phyloP scores from a whole-genome alignment of 2,888 invertebrate genomes.

The Amiota mariae region DNA sequence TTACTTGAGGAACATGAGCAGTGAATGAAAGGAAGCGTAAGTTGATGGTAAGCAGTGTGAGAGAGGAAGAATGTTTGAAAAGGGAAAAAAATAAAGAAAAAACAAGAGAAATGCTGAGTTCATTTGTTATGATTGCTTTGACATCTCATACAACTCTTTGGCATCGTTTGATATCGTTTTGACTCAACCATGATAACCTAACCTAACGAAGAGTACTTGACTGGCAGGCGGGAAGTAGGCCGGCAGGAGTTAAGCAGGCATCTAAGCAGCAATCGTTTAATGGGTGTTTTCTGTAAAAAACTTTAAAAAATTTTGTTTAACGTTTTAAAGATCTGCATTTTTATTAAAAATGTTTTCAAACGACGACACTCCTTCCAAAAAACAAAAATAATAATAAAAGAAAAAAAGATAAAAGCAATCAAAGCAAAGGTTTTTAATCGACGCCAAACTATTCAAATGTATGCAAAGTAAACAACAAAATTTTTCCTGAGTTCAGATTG shows the following conservation, averaged over 20 bases:
- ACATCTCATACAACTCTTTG: slow-evolving; percentile 35
- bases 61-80: background rate
- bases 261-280: too few relatives aligned
- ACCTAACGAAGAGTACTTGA: too few relatives aligned
- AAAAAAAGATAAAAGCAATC: too few relatives aligned
- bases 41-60: background rate
- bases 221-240: too few relatives aligned
- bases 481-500: too few relatives aligned
- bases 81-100: background rate
- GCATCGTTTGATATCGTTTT: slow-evolving; percentile 17
- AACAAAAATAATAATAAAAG: too few relatives aligned
- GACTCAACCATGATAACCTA: background rate
- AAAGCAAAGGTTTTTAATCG: background rate
- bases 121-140: slow-evolving; percentile 64
- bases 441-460: slow-evolving; percentile 18
- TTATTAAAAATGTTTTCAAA: too few relatives aligned
- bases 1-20: background rate
- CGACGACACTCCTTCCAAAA: too few relatives aligned
- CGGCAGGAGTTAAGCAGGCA: too few relatives aligned
- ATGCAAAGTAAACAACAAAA: slow-evolving; percentile 5
- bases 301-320: too few relatives aligned
- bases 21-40: background rate
- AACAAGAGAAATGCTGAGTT: slow-evolving; percentile 49
- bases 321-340: too few relatives aligned
- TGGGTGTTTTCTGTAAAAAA: too few relatives aligned